phyloP scores from a whole-genome alignment of 2,888 invertebrate species.

The Euproctis similis region DNA sequence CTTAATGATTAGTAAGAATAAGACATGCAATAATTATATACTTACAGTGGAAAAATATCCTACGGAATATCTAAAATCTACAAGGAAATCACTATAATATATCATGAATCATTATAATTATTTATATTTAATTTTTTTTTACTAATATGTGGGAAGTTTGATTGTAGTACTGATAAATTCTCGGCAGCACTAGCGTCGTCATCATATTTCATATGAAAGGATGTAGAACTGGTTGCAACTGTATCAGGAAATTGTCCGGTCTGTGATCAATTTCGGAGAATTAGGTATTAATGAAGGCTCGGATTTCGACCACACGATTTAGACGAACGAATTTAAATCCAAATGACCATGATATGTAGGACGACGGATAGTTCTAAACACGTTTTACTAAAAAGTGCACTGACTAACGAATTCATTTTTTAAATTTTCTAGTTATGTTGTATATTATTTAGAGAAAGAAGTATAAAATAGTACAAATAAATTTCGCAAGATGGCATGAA shows the following conservation, averaged over 20 bases:
- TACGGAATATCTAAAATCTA: constrained; percentile 8
- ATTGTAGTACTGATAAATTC: constrained; percentile 6
- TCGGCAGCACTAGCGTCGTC: constrained; percentile 4
- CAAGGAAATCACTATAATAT: too few relatives aligned
- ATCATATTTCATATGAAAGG: constrained; percentile 19
- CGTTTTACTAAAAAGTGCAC: too few relatives aligned
- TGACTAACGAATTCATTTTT: too few relatives aligned
- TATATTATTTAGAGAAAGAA: too few relatives aligned
- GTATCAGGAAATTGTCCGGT: constrained; percentile 5
- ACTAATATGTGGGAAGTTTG: constrained; percentile 6
- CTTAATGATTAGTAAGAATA: constrained; percentile 17
- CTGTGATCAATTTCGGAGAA: constrained; percentile 6
- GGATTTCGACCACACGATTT: neutral
- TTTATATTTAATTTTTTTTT: constrained; percentile 18
- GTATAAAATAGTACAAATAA: too few relatives aligned
- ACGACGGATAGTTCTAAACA: too few relatives aligned
- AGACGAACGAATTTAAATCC: too few relatives aligned
- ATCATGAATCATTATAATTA: constrained; percentile 21
- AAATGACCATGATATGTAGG: too few relatives aligned
- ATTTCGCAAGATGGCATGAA: too few relatives aligned
- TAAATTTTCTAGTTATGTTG: too few relatives aligned
- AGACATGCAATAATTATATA: constrained; percentile 15
- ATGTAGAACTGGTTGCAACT: constrained; percentile 2
- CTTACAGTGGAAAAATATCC: constrained; percentile 35
- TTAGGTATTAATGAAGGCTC: neutral